Evolutionary conservation across 2,113 vertebrate species (phyloP), one percentile per base, ranked within the genome.

Genomic region (Chaenocephalus aceratus): DNA sequence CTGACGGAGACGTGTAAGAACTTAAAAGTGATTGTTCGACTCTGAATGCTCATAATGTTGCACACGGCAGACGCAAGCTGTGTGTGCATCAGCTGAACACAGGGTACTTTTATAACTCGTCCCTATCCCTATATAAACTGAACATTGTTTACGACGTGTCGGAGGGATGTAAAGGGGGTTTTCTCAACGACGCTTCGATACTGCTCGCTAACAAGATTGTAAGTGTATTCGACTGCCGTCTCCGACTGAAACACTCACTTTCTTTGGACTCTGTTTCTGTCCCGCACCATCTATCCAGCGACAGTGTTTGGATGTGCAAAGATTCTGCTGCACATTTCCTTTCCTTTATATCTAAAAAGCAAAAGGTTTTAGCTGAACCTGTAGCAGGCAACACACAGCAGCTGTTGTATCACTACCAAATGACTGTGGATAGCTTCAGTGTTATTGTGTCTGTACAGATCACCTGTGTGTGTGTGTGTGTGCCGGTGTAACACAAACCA

Each of bases 401-500:
- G 60, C 85, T 77, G 67, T 44, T 59, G 9, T 12, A 13, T 56
- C 67, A 18, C 63, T 61, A 2, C 13, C 44, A 54, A 54, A 48
- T 13, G 15, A 11, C 2, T 10, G 75, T 10, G 75, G 36, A 2
- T 10, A 0, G 54, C 56, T 8, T 52, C 58, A 48, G 12, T 49
- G 56, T 69, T 60, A 3, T 18, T 15, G 1, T 26, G 0, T 78
- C 15, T 51, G 48, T 10, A 2, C 2, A 16, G 30, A 74, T 66
- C 70, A 26, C 26, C 36, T 36, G 36, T 41, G 36, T 41, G 36
- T 41, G 36, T 41, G 36, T 41, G 36, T 41, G 36, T 41, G 36
- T 41, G 36, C 1, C 1, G 1, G 36, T 8, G 36, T 41, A 26
- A 62, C 71, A 72, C 87, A 54, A 86, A 92, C 90, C 92, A 92